Conservation (phyloP, 2,113 vertebrate genomes). For the Syngnathus floridae region DNA sequence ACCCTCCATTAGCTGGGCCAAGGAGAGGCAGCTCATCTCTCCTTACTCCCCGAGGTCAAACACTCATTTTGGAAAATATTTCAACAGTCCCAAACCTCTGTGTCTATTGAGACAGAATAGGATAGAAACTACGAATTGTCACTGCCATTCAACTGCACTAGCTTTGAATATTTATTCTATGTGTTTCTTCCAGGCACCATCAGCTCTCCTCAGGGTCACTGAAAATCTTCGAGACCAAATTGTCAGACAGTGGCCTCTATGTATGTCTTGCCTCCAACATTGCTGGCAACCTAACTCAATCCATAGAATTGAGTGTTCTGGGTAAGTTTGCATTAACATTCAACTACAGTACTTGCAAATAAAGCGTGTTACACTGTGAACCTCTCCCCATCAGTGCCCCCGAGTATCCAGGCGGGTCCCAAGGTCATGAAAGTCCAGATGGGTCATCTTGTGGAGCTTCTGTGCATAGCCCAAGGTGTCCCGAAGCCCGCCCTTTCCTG, state of each 20-base stretch:
- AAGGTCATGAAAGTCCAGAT: constrained; percentile 78
- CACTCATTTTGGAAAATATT: neutral
- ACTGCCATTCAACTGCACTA: neutral
- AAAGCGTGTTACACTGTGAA: neutral
- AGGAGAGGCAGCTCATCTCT: constrained; percentile 86
- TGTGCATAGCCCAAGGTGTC: constrained; percentile 74
- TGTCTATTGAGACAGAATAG: too few species aligned
- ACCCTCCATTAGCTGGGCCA: constrained; percentile 88
- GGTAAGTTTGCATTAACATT: constrained; percentile 69
- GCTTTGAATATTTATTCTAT: constrained; percentile 12
- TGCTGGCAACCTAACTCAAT: constrained; percentile 86
- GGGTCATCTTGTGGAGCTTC: constrained; percentile 74
- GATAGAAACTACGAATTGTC: neutral
- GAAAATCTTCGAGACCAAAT: constrained; percentile 81
- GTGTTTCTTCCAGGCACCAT: constrained; percentile 72
- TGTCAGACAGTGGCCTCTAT: constrained; percentile 85
- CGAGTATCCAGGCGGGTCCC: constrained; percentile 81
- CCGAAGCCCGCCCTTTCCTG: constrained; percentile 78
- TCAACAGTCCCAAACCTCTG: too few species aligned
- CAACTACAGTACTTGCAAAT: neutral
- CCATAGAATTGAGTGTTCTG: constrained; percentile 77
- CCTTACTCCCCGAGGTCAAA: constrained; percentile 87
- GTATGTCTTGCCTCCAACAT: constrained; percentile 91
- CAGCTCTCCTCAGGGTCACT: constrained; percentile 88
- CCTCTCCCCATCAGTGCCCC: constrained; percentile 72